Conservation (phyloP, 2,113 vertebrate species). For the Dipodomys stephensi region DNA sequence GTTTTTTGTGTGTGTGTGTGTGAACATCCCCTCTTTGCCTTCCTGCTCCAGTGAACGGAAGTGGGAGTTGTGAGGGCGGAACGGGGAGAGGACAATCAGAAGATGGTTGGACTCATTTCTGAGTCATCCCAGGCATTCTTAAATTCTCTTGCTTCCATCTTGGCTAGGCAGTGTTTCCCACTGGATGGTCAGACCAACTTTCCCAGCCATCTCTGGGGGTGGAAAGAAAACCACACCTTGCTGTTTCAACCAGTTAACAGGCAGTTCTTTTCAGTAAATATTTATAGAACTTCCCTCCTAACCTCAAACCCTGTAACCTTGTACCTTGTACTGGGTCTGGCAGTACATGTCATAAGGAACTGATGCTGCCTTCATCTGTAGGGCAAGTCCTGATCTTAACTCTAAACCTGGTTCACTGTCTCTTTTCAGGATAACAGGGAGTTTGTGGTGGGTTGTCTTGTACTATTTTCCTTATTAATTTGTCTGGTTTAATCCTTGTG, state of each 20-base stretch:
- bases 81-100: conserved; percentile 31
- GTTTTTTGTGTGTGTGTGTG: conserved; percentile 62
- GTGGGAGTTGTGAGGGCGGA: conserved; percentile 49
- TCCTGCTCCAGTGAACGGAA: conserved; percentile 53
- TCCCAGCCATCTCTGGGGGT: conserved; percentile 34
- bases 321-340: not conserved
- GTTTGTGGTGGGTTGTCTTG: not conserved
- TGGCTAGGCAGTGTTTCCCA: conserved; percentile 46
- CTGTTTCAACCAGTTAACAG: conserved; percentile 60
- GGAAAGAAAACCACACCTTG: conserved; percentile 70
- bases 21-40: conserved; percentile 50
- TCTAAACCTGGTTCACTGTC: not conserved
- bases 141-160: conserved; percentile 8
- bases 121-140: conserved; percentile 48
- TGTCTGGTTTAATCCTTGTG: not conserved
- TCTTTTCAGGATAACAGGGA: not conserved
- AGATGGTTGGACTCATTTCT: conserved; percentile 69
- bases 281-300: conserved; percentile 68
- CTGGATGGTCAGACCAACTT: conserved; percentile 59
- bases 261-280: conserved; percentile 67
- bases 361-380: not conserved
- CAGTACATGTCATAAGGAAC: not conserved
- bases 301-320: conserved; percentile 61
- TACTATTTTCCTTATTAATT: not conserved
- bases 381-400: not conserved